Evolutionary conservation across 1,140 invertebrate genomes (phyloP).

Genomic region (Drosophila nikananu): DNA sequence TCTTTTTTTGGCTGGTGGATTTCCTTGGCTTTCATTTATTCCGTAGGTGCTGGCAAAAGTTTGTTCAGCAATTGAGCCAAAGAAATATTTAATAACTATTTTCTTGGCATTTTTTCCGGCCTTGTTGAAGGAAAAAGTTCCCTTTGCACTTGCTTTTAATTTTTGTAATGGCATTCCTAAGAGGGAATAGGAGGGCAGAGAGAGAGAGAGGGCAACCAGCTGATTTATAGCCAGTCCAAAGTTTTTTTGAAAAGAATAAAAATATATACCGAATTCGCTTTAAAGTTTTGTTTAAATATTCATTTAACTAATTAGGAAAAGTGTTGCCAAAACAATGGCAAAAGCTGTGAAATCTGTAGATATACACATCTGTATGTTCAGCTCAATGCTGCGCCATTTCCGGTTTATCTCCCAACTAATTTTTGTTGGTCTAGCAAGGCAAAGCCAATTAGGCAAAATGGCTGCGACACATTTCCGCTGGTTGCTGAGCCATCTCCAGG

Average conservation of each 20-base stretch:
- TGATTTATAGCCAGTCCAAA: slow-evolving; percentile 68
- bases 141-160: slow-evolving; percentile 73
- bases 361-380: slow-evolving; percentile 30
- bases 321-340: slow-evolving; percentile 62
- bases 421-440: slow-evolving; percentile 46
- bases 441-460: slow-evolving; percentile 83
- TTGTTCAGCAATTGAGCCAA: slow-evolving; percentile 69
- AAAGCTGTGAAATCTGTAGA: slow-evolving; percentile 19
- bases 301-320: slow-evolving; percentile 74
- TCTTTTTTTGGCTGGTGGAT: slow-evolving; percentile 20
- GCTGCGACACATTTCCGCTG: slow-evolving; percentile 82
- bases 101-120: slow-evolving; percentile 32
- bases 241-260: slow-evolving; percentile 49
- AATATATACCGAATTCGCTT: slow-evolving; percentile 38
- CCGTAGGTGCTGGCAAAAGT: slow-evolving; percentile 69
- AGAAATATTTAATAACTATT: slow-evolving; percentile 83
- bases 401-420: slow-evolving; percentile 65
- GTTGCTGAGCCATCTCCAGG: slow-evolving; percentile 41
- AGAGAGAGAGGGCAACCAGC: neutral
- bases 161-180: slow-evolving; percentile 78
- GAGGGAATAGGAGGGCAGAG: slow-evolving; percentile 2
- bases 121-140: slow-evolving; percentile 44
- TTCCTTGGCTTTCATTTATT: slow-evolving; percentile 32
- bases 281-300: slow-evolving; percentile 77
- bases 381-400: slow-evolving; percentile 78